Conservation (phyloP, 1,140 invertebrate genomes). For the Heliconius congener region DNA sequence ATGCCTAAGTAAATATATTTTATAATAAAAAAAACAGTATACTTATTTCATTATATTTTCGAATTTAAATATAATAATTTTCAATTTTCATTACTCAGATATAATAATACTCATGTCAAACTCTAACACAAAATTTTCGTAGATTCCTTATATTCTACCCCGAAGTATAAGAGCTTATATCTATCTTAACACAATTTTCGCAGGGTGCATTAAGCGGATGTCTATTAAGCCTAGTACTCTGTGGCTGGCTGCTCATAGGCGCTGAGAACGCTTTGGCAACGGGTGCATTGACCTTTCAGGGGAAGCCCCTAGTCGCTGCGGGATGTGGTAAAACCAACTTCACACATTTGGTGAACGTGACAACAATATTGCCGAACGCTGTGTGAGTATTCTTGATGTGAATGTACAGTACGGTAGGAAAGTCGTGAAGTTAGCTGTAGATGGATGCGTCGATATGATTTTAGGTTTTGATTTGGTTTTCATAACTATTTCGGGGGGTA, state of each 20-base stretch:
- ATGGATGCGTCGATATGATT: too few relatives aligned
- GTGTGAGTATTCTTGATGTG: slow-evolving; percentile 51
- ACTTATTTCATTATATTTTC: too few relatives aligned
- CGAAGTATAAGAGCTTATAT: neutral
- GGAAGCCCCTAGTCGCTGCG: slow-evolving; percentile 62
- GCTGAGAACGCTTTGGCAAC: slow-evolving; percentile 72
- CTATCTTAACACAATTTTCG: slow-evolving; percentile 27
- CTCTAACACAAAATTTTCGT: too few relatives aligned
- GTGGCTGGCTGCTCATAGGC: slow-evolving; percentile 72
- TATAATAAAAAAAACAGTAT: too few relatives aligned
- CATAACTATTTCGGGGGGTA: too few relatives aligned
- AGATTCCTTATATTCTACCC: too few relatives aligned
- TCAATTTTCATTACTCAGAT: too few relatives aligned
- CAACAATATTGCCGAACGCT: slow-evolving; percentile 47
- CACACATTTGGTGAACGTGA: slow-evolving; percentile 59
- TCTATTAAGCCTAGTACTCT: slow-evolving; percentile 67
- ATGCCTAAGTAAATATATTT: too few relatives aligned
- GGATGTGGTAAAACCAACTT: slow-evolving; percentile 71
- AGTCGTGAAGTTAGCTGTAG: too few relatives aligned
- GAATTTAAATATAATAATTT: too few relatives aligned
- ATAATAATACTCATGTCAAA: too few relatives aligned
- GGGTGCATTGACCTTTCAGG: slow-evolving; percentile 74
- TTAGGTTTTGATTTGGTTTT: too few relatives aligned
- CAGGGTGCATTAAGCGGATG: slow-evolving; percentile 73
- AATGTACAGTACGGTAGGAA: neutral